phyloP scores from a whole-genome alignment of 53 echinoderm and acorn worm genomes.

The Stichopus horrens region DNA sequence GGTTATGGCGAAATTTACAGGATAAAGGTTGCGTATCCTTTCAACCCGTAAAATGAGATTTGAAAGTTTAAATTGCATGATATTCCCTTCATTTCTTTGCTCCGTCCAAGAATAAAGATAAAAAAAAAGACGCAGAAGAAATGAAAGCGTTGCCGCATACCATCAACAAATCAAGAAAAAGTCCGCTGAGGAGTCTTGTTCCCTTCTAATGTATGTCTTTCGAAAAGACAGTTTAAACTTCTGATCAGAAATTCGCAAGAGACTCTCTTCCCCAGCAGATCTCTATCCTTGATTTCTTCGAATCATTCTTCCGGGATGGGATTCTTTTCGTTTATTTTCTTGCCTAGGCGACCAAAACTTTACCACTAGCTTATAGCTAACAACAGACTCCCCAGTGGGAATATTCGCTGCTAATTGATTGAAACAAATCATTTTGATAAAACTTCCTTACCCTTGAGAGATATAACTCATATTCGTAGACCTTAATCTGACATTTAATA shows the following conservation, averaged over 20 bases:
- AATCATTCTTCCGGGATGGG: not conserved
- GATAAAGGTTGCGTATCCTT: no score
- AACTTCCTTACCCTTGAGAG: slow-evolving; percentile 13
- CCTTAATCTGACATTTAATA: slow-evolving; percentile 33
- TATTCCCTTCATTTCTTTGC: no score
- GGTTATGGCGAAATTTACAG: no score
- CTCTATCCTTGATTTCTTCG: not conserved
- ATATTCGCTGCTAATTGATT: slow-evolving; percentile 25
- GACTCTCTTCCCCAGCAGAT: not conserved
- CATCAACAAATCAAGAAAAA: no score
- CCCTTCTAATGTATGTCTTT: not conserved
- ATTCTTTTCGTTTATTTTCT: not conserved
- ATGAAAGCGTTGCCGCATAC: no score
- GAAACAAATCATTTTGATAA: slow-evolving; percentile 41
- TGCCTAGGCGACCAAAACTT: not conserved
- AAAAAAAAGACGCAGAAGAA: no score
- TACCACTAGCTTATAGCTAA: not conserved
- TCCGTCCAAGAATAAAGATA: no score
- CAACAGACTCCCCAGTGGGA: slow-evolving; percentile 21
- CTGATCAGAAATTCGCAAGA: not conserved
- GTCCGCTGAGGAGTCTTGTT: no score
- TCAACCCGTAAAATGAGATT: no score
- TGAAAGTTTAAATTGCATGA: no score
- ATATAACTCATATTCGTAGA: slow-evolving; percentile 33
- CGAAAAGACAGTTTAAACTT: not conserved